Percentiles rank a stretch among this genome's conserved stretches.
These are phyloP conservation scores for Planococcus citri DNA, from an alignment of 1,140 invertebrate genomes.

Conservation along the genomic window DNA sequence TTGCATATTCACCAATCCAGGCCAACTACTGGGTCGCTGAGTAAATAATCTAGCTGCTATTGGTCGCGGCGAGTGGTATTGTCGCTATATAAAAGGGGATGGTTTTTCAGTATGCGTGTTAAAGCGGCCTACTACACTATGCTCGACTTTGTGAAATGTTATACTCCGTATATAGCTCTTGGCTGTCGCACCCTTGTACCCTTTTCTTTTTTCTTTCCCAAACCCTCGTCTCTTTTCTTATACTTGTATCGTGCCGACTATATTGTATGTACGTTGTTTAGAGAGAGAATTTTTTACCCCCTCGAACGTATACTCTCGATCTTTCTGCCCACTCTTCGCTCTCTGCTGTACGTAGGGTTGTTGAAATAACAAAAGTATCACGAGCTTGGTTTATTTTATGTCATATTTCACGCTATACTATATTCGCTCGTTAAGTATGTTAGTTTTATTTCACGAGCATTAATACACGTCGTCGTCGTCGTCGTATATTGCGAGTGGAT, in stretches of 20 bases:
- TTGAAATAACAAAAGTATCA: too few species aligned
- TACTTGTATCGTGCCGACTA: too few species aligned
- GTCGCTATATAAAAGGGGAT: not conserved
- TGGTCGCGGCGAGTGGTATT: not conserved
- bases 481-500: too few species aligned
- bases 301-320: too few species aligned
- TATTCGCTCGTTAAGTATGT: not conserved
- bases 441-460: not conserved
- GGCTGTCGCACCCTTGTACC: not conserved
- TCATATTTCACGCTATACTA: not conserved
- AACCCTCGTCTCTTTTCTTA: too few species aligned
- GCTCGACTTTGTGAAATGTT: not conserved
- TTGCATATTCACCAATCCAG: not conserved
- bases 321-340: too few species aligned
- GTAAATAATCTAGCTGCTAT: not conserved
- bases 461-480: too few species aligned
- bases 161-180: too few species aligned
- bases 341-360: too few species aligned
- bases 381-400: not conserved
- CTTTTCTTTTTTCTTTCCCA: not conserved
- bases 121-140: not conserved
- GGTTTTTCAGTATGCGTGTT: constrained; percentile 1
- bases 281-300: too few species aligned
- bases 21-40: not conserved
- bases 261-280: too few species aligned